Percentiles rank a stretch among this genome's conserved stretches.
These are phyloP conservation scores for Chromobotia macracanthus DNA, from an alignment of 2,797 vertebrate species.

Conservation along the genomic window DNA sequence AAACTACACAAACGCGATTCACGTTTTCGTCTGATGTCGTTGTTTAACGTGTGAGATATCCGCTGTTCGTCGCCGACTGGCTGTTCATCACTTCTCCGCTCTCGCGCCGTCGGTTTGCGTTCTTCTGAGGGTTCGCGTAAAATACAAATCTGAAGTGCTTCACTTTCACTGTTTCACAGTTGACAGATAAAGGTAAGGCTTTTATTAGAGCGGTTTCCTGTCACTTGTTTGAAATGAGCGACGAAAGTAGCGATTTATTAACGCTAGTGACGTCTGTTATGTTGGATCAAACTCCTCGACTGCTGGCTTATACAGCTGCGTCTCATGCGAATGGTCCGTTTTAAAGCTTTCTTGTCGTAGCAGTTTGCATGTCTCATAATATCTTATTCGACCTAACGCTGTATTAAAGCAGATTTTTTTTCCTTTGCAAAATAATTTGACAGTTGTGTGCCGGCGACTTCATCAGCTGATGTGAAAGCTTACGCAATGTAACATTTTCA, in stretches of 20 bases:
- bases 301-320: not conserved
- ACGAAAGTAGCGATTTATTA: too few relatives aligned
- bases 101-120: constrained; percentile 47
- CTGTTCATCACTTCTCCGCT: constrained; percentile 52
- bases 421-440: not conserved
- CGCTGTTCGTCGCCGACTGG: constrained; percentile 55
- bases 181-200: constrained; percentile 68
- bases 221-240: not conserved
- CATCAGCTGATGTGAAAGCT: not conserved
- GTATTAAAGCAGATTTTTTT: too few relatives aligned
- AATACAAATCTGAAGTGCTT: constrained; percentile 46
- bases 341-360: not conserved
- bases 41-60: constrained; percentile 57
- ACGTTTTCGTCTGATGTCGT: constrained; percentile 69
- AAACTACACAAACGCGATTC: constrained; percentile 45
- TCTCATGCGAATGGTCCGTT: not conserved
- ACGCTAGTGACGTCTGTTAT: not conserved
- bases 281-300: not conserved
- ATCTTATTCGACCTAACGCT: not conserved
- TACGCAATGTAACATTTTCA: not conserved
- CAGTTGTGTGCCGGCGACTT: constrained; percentile 6
- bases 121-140: constrained; percentile 45
- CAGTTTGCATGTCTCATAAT: not conserved
- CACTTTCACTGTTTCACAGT: constrained; percentile 43
- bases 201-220: not conserved